Evolutionary conservation across 35 echinoderm and acorn worm genomes (phyloP), one percentile per base, ranked within the genome.

Genomic region (Nesometra sesokonis): DNA sequence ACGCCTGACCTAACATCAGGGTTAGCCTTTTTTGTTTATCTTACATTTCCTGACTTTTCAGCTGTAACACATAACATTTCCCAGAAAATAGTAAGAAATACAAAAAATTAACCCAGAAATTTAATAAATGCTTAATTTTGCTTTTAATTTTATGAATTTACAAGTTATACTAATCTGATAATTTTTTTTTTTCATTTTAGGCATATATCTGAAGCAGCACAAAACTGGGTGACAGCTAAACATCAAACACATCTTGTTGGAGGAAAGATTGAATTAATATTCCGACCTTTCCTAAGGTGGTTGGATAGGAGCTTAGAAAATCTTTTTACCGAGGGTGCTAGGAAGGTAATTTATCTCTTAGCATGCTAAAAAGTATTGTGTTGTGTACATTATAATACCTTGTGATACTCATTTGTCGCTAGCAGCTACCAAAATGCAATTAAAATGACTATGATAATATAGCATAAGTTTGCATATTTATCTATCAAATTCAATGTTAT

Each of bases 201-300:
- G 82, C 91, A 93, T 82, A 86, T 97, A 32, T 36, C 37, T 33
- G 32, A 36, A 35, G 46, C 33, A 47, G 85, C 85, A 46, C 39
- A 79, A n/a, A 90, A 97, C 37, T 93, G 95, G 92, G 33, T 97
- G 21, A 31, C 36, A 43, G 95, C 92, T 23, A 93, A 87, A 81
- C 81, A 90, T 80, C 83, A 84, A 33, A 94, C 82, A 33, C 94
- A 92, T 84, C 35, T 94, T 19, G 43, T 94, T 32, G 78, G 82
- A 17, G 90, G 87, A 17, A 89, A 81, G 77, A 93, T 90, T 85
- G 96, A 94, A 78, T 85, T 97, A 5, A 92, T 92, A 23, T 92
- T 99, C 32, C 80, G 96, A n/a, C 92, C 96, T 11, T 94, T 99
- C 82, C 84, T 99, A 5, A 87, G 96, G 88, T 99, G 96, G 96